Conservation (phyloP, 2,113 vertebrate species). For the Arvicanthis niloticus region DNA sequence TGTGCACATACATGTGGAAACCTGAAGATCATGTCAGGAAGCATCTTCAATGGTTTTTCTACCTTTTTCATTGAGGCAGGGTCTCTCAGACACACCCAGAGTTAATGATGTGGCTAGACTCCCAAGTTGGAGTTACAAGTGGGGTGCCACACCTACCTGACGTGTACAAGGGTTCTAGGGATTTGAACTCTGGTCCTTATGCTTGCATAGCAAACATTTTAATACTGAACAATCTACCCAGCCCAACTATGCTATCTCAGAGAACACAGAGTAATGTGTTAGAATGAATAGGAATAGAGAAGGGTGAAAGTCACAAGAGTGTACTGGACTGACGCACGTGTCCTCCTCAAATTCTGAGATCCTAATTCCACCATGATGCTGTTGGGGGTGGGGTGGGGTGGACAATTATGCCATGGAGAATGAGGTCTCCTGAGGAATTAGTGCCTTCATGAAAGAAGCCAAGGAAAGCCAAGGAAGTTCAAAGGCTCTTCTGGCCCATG, state of each 20-base stretch:
- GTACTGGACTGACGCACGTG: not conserved
- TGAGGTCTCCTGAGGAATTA: not conserved
- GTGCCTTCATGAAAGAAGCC: not conserved
- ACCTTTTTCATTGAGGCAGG: not conserved
- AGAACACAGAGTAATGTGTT: not conserved
- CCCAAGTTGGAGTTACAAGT: not conserved
- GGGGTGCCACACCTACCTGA: not conserved
- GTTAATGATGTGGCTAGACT: not conserved
- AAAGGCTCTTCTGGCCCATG: not conserved
- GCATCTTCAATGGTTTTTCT: not conserved
- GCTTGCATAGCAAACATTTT: not conserved
- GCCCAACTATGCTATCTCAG: not conserved
- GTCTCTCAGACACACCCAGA: not conserved
- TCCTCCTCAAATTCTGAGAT: not conserved
- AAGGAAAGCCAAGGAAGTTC: not conserved
- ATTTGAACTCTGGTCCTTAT: not conserved
- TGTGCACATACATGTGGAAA: not conserved
- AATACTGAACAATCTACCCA: not conserved
- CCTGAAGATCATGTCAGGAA: not conserved
- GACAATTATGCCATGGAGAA: not conserved
- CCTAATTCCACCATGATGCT: not conserved
- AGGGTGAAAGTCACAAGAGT: not conserved
- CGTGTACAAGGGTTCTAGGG: not conserved
- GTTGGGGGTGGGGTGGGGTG: not conserved
- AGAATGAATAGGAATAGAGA: not conserved